phyloP scores from a whole-genome alignment of 2,888 invertebrate genomes.

The Podabrus alpinus region DNA sequence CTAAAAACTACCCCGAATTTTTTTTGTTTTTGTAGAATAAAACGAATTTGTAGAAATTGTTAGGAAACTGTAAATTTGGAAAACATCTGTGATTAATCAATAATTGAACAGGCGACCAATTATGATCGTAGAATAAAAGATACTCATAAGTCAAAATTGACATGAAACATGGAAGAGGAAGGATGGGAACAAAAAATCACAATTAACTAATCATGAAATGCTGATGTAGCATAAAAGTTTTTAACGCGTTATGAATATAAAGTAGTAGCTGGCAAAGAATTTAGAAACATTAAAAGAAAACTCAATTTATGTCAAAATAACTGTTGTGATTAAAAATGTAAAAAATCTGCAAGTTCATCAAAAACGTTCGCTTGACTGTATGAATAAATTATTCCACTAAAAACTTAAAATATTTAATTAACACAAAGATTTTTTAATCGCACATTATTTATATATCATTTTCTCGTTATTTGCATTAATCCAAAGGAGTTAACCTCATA shows the following conservation, averaged over 20 bases:
- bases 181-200: background rate
- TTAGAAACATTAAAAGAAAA: background rate
- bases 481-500: slow-evolving; percentile 11
- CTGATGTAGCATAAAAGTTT: background rate
- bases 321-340: background rate
- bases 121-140: background rate
- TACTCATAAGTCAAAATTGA: background rate
- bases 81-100: background rate
- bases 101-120: background rate
- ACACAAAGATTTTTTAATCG: background rate
- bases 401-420: background rate
- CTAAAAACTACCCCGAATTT: too few relatives aligned
- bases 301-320: background rate
- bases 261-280: background rate
- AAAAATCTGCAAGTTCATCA: background rate
- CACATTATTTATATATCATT: background rate
- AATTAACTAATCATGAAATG: background rate
- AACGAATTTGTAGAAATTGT: background rate
- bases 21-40: background rate
- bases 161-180: background rate
- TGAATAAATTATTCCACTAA: background rate
- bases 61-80: background rate
- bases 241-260: background rate
- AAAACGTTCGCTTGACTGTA: background rate
- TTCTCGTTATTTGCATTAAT: slow-evolving; percentile 12